phyloP scores from a whole-genome alignment of 2,888 invertebrate genomes.

The Lasiommata megera region DNA sequence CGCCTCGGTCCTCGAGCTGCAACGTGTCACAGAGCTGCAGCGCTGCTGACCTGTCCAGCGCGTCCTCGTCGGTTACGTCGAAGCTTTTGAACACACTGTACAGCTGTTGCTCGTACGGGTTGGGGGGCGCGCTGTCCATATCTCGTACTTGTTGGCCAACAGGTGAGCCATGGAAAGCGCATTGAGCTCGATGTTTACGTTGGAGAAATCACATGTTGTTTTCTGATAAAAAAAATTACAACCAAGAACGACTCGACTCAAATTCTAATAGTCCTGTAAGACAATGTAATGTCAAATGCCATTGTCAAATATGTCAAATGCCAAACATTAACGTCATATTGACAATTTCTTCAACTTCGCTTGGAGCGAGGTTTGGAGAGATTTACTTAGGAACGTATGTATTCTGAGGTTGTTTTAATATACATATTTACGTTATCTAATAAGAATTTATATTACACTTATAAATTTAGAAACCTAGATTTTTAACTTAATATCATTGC shows the following conservation, averaged over 20 bases:
- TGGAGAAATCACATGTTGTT: constrained; percentile 33
- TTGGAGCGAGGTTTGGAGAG: too few relatives aligned
- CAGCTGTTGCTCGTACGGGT: constrained; percentile 91
- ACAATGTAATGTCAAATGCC: not conserved
- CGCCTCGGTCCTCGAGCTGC: constrained; percentile 88
- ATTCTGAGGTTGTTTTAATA: too few relatives aligned
- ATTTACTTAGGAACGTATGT: not conserved
- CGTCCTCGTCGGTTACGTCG: constrained; percentile 85
- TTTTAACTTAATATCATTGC: too few relatives aligned
- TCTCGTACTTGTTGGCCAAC: constrained; percentile 24
- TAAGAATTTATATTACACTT: too few relatives aligned
- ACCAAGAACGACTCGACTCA: constrained; percentile 14
- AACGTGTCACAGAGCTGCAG: constrained; percentile 87
- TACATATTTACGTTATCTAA: too few relatives aligned
- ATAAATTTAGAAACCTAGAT: too few relatives aligned
- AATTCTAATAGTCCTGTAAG: not conserved
- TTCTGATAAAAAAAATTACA: constrained; percentile 24
- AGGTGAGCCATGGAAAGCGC: constrained; percentile 15
- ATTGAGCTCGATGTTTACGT: constrained; percentile 21
- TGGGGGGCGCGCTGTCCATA: constrained; percentile 74
- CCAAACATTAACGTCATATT: not conserved
- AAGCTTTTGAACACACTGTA: constrained; percentile 90
- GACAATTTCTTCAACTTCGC: not conserved
- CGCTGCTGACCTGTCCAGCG: constrained; percentile 85
- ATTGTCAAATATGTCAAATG: not conserved